These are phyloP conservation scores for Copidosoma aretas DNA, from an alignment of 2,888 invertebrate species.

Conservation along the genomic window DNA sequence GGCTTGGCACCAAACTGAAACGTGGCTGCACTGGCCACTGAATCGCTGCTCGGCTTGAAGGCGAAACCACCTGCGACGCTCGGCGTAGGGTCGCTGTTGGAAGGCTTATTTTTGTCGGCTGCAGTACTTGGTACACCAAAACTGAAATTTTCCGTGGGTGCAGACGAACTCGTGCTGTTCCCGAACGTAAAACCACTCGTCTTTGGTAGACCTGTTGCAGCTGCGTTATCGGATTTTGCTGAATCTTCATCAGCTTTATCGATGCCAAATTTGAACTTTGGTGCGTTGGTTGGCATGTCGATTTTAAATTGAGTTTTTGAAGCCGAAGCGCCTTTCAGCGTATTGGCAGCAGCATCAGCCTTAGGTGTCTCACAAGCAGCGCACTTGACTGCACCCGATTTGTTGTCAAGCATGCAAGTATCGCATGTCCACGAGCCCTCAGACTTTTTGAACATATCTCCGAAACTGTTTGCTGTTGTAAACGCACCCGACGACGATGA, in stretches of 20 bases:
- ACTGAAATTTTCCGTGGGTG: constrained; percentile 45
- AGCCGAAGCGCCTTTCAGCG: not conserved
- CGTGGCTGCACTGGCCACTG: constrained; percentile 39
- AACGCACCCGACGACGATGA: not conserved
- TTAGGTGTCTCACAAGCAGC: constrained; percentile 65
- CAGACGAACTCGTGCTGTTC: constrained; percentile 34
- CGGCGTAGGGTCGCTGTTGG: not conserved
- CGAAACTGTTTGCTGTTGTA: constrained; percentile 48
- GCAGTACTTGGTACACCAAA: constrained; percentile 50
- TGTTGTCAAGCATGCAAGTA: constrained; percentile 67
- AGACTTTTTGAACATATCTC: constrained; percentile 60
- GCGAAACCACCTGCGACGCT: constrained; percentile 29
- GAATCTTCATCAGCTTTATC: constrained; percentile 58
- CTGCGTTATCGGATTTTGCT: constrained; percentile 36
- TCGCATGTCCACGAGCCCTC: constrained; percentile 68
- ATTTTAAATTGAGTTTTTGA: constrained; percentile 51
- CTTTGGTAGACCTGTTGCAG: constrained; percentile 38
- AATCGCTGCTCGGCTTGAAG: constrained; percentile 36
- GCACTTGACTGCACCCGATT: constrained; percentile 62
- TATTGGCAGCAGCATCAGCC: constrained; percentile 31
- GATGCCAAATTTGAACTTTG: constrained; percentile 64
- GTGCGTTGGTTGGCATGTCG: constrained; percentile 48
- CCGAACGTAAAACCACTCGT: constrained; percentile 61
- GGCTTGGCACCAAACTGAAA: constrained; percentile 37
- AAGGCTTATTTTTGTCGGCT: not conserved